Conservation (phyloP, 2,797 vertebrate genomes). For the Champsocephalus esox region DNA sequence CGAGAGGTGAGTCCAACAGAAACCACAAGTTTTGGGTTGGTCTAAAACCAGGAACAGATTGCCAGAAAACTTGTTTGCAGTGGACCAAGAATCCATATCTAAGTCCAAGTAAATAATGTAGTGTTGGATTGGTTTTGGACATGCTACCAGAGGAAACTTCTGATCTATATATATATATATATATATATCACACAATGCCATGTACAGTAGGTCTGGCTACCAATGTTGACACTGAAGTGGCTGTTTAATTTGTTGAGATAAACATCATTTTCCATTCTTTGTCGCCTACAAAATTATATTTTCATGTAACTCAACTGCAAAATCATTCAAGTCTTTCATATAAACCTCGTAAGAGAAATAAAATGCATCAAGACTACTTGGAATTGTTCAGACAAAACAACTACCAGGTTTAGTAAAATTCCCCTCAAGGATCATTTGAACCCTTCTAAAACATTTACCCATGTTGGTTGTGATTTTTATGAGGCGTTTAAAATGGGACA, state of each 20-base stretch:
- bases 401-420: too few relatives aligned
- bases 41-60: background rate
- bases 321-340: too few relatives aligned
- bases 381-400: too few relatives aligned
- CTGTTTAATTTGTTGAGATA: background rate
- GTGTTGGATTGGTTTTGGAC: background rate
- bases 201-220: background rate
- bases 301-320: too few relatives aligned
- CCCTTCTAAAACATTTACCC: background rate
- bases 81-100: background rate
- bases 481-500: background rate
- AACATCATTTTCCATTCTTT: too few relatives aligned
- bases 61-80: background rate
- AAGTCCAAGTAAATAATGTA: background rate
- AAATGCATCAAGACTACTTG: too few relatives aligned
- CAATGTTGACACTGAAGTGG: background rate
- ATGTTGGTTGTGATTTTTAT: too few relatives aligned
- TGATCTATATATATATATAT: too few relatives aligned
- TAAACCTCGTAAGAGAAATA: too few relatives aligned
- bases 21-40: background rate
- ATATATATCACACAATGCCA: too few relatives aligned
- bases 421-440: background rate
- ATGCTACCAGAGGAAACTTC: background rate
- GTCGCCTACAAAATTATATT: too few relatives aligned
- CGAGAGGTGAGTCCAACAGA: constrained; percentile 88